A percentile compares a stretch with the other conserved stretches of the same genome.
These are phyloP conservation scores for Oryzias dopingdopingensis DNA, from an alignment of 2,797 vertebrate genomes.

Conservation along the genomic window DNA sequence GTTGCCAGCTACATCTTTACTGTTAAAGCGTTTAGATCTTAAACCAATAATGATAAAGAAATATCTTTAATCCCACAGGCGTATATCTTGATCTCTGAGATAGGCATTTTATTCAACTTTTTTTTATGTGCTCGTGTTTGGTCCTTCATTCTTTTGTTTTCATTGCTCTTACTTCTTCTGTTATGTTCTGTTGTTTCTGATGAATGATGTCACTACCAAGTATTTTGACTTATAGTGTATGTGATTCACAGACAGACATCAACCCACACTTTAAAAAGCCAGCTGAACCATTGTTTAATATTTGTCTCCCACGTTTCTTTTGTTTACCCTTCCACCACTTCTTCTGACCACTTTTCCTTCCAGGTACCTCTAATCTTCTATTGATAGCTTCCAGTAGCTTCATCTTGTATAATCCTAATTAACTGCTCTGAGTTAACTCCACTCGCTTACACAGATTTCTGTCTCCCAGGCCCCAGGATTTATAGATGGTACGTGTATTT, in stretches of 20 bases:
- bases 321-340: slow-evolving; percentile 13
- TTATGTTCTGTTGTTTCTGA: slow-evolving; percentile 1
- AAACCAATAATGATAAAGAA: too few relatives aligned
- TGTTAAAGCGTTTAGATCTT: too few relatives aligned
- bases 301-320: neutral
- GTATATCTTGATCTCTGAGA: too few relatives aligned
- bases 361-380: slow-evolving; percentile 33
- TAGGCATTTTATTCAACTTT: too few relatives aligned
- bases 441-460: slow-evolving; percentile 5
- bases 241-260: slow-evolving; percentile 1
- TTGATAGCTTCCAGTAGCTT: slow-evolving; percentile 44
- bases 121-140: neutral
- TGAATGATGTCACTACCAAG: neutral
- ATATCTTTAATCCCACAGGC: too few relatives aligned
- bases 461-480: slow-evolving; percentile 18
- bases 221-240: neutral
- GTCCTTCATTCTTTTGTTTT: neutral
- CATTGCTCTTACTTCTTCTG: slow-evolving; percentile 11
- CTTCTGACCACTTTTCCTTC: neutral
- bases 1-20: too few relatives aligned
- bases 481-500: slow-evolving; percentile 10
- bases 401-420: slow-evolving; percentile 45
- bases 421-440: slow-evolving; percentile 21
- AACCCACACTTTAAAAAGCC: neutral
- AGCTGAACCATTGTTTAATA: slow-evolving; percentile 6